Evolutionary conservation across 1,140 invertebrate genomes (phyloP).

Genomic region (Danaus plexippus): DNA sequence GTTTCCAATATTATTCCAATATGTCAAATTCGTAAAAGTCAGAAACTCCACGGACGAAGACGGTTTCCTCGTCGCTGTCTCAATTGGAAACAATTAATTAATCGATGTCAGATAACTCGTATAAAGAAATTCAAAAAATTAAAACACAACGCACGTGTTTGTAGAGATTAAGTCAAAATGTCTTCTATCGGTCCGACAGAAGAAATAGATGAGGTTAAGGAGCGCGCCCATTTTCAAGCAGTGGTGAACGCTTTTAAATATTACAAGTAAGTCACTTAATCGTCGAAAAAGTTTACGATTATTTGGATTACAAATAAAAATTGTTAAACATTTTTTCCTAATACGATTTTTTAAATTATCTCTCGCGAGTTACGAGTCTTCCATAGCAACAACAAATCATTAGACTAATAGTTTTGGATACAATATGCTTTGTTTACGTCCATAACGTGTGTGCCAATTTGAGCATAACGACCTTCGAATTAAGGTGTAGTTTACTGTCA

Average conservation of each 20-base stretch:
- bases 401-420: background rate
- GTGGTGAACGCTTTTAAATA: conserved; percentile 85
- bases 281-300: background rate
- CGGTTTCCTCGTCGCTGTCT: too few species aligned
- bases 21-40: too few species aligned
- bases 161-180: conserved; percentile 28
- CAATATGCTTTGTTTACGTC: conserved; percentile 50
- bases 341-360: too few species aligned
- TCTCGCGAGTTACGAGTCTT: background rate
- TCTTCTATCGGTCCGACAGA: conserved; percentile 41
- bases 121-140: too few species aligned
- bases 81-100: too few species aligned
- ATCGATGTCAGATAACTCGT: too few species aligned
- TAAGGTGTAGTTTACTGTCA: conserved; percentile 27
- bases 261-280: conserved; percentile 78
- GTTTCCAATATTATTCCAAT: too few species aligned
- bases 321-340: conserved; percentile 2
- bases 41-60: too few species aligned
- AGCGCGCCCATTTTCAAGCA: conserved; percentile 83
- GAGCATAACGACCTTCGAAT: conserved; percentile 27
- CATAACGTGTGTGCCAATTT: conserved; percentile 28
- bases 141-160: too few species aligned
- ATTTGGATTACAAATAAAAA: conserved; percentile 14
- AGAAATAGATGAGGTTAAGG: conserved; percentile 76
- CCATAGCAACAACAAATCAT: conserved; percentile 4